Percentiles rank a stretch among this genome's conserved stretches.
These are phyloP conservation scores for Sinocyclocheilus maitianheensis DNA, from an alignment of 2,113 vertebrate species.

Conservation along the genomic window DNA sequence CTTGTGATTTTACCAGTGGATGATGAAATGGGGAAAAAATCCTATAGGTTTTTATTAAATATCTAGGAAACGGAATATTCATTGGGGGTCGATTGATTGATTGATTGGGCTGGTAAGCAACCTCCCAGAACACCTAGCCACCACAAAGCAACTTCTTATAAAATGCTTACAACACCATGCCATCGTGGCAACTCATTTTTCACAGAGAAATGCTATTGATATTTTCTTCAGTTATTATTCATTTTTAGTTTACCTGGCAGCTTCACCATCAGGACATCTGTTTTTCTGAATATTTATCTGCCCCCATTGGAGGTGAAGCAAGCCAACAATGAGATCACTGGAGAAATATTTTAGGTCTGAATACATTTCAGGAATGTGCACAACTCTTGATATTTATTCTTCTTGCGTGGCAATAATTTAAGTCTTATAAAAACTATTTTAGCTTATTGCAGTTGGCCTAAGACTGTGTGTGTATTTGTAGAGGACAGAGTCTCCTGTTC, in stretches of 20 bases:
- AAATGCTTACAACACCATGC: not conserved
- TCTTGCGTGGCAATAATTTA: not conserved
- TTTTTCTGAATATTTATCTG: conserved; percentile 5
- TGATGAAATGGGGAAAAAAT: too few species aligned
- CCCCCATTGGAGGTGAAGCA: not conserved
- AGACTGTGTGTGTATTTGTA: not conserved
- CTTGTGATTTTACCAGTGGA: too few species aligned
- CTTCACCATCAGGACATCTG: not conserved
- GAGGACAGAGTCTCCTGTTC: conserved; percentile 48
- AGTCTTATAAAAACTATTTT: not conserved
- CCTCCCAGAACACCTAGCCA: not conserved
- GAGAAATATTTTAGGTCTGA: conserved; percentile 26
- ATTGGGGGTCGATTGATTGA: not conserved
- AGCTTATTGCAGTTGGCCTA: not conserved
- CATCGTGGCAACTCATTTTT: not conserved
- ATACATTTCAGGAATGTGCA: not conserved
- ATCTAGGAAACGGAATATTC: too few species aligned
- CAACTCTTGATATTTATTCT: not conserved
- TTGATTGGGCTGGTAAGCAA: not conserved
- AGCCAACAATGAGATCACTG: conserved; percentile 10
- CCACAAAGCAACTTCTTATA: not conserved
- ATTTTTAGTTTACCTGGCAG: not conserved
- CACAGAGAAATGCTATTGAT: not conserved
- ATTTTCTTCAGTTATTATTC: not conserved
- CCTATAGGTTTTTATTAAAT: too few species aligned